These are phyloP conservation scores for Kryptolebias ocellatus DNA, from an alignment of 2,797 vertebrate species.

Conservation along the genomic window DNA sequence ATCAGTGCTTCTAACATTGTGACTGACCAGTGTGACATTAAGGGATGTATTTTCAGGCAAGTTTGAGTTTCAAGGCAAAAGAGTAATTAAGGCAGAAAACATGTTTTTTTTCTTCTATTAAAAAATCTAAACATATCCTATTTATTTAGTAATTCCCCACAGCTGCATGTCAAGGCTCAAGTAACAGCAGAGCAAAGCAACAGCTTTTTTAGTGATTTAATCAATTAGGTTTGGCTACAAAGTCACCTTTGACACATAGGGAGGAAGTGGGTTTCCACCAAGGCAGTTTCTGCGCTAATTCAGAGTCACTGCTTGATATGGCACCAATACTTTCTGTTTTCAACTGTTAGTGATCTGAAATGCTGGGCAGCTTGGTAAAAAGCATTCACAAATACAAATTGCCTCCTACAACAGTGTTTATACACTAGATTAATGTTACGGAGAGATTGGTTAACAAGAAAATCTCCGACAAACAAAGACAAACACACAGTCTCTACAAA, in stretches of 20 bases:
- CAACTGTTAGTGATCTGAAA: too few species aligned
- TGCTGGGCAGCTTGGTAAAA: too few species aligned
- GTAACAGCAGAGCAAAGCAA: constrained; percentile 44
- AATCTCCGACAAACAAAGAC: too few species aligned
- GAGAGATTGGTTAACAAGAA: too few species aligned
- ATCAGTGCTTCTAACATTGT: background rate
- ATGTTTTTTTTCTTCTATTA: constrained; percentile 33
- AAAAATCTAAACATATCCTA: constrained; percentile 71
- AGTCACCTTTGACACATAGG: constrained; percentile 75
- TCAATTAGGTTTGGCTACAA: constrained; percentile 71
- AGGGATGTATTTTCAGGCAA: constrained; percentile 53
- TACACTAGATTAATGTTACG: too few species aligned
- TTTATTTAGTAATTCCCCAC: constrained; percentile 72
- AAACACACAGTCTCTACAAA: too few species aligned
- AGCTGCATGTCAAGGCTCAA: constrained; percentile 68
- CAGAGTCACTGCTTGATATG: too few species aligned
- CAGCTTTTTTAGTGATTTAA: constrained; percentile 66
- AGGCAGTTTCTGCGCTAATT: background rate
- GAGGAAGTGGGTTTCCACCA: background rate
- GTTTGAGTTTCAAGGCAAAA: constrained; percentile 48
- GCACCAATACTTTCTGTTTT: too few species aligned
- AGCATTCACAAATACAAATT: too few species aligned
- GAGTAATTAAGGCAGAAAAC: constrained; percentile 42
- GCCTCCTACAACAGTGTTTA: too few species aligned
- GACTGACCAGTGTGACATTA: background rate